phyloP scores from a whole-genome alignment of 2,797 vertebrate species.

The Urocyon cinereoargenteus region DNA sequence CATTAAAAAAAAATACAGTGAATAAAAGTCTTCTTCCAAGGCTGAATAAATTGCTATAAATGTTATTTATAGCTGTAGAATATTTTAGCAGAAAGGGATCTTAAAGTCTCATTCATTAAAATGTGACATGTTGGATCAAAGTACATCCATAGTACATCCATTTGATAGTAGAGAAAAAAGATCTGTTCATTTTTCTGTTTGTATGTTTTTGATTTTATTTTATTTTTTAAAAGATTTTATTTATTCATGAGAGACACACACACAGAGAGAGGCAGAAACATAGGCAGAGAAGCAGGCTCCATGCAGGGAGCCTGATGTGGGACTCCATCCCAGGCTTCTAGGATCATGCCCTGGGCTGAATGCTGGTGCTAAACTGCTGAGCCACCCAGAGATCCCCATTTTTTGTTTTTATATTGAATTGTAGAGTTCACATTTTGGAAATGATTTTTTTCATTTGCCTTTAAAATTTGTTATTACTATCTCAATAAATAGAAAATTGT shows the following conservation, averaged over 20 bases:
- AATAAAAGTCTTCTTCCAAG: background rate
- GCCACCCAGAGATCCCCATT: too few species aligned
- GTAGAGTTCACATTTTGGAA: background rate
- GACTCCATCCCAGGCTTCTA: too few species aligned
- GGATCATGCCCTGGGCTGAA: too few species aligned
- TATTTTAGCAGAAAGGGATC: slow-evolving; percentile 6
- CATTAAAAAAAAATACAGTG: background rate
- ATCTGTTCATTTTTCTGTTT: slow-evolving; percentile 17
- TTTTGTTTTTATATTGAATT: slow-evolving; percentile 6
- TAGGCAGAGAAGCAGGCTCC: too few species aligned
- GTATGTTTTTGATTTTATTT: background rate
- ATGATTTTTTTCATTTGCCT: slow-evolving; percentile 9
- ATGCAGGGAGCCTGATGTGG: too few species aligned
- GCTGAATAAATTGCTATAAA: slow-evolving; percentile 17
- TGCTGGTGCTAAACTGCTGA: too few species aligned
- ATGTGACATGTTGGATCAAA: background rate
- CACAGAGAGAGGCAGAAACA: too few species aligned
- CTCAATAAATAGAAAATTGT: background rate
- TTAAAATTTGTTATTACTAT: background rate
- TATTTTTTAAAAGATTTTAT: too few species aligned
- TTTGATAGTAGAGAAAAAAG: slow-evolving; percentile 26
- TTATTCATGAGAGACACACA: too few species aligned
- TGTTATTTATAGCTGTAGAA: background rate
- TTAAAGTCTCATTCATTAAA: slow-evolving; percentile 44
- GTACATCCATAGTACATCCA: background rate